A percentile compares a stretch with the other conserved stretches of the same genome.
Conservation (phyloP, 2,113 vertebrate genomes). For the Pygoscelis antarcticus region DNA sequence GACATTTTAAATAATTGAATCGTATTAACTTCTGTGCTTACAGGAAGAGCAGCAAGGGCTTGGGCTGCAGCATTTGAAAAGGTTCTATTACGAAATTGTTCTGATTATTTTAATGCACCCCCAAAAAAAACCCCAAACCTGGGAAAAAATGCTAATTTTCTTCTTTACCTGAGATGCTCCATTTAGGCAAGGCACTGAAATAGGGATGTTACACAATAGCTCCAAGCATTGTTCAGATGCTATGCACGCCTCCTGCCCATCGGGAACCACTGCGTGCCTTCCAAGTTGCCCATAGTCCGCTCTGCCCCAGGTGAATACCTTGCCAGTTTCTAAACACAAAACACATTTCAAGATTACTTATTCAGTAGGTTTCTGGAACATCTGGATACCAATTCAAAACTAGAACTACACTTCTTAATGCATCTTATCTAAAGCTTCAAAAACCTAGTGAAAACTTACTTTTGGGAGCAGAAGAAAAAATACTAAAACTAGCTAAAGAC, state of each 20-base stretch:
- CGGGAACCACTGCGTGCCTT: neutral
- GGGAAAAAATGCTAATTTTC: neutral
- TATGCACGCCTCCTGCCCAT: neutral
- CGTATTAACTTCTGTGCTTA: neutral
- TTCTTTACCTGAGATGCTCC: constrained; percentile 84
- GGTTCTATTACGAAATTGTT: neutral
- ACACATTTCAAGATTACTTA: neutral
- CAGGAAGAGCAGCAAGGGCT: neutral
- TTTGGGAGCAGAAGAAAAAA: neutral
- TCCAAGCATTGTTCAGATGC: neutral
- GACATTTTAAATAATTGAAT: neutral
- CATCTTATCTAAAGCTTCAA: neutral
- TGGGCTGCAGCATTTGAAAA: neutral
- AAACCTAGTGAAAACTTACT: neutral
- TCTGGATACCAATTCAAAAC: neutral
- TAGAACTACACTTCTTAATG: neutral
- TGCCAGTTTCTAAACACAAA: constrained; percentile 83
- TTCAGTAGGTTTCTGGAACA: neutral
- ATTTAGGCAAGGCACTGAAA: constrained; percentile 73
- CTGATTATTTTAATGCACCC: neutral
- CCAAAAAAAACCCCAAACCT: neutral
- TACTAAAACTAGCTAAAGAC: neutral
- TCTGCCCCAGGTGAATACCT: constrained; percentile 92
- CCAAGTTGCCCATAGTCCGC: constrained; percentile 90
- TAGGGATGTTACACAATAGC: constrained; percentile 52